Evolutionary conservation across 1,140 invertebrate species (phyloP).

Genomic region (Trichogramma pretiosum): DNA sequence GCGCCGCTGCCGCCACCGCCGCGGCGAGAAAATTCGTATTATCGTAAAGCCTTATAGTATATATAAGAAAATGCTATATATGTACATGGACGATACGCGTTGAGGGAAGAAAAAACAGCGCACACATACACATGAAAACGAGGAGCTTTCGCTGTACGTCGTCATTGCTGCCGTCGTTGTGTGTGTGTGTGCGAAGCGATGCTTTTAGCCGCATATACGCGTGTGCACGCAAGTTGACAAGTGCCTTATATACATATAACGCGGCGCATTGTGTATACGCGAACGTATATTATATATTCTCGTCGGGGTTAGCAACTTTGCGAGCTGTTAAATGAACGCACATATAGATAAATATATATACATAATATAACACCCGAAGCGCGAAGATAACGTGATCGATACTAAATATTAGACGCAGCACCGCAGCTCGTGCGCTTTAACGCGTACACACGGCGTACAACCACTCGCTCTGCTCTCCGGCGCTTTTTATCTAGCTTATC

Average conservation of each 20-base stretch:
- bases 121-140: neutral
- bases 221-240: neutral
- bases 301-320: too few species aligned
- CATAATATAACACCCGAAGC: too few species aligned
- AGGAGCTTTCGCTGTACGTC: constrained; percentile 6
- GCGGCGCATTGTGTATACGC: too few species aligned
- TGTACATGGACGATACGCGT: neutral
- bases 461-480: neutral
- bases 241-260: constrained; percentile 14
- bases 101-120: neutral
- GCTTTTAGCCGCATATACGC: neutral
- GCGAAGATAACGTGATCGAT: constrained; percentile 16
- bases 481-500: neutral
- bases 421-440: neutral
- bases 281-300: too few species aligned
- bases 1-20: too few species aligned
- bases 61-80: too few species aligned
- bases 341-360: too few species aligned
- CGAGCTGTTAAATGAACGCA: constrained; percentile 12
- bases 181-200: too few species aligned
- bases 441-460: too few species aligned
- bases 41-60: too few species aligned
- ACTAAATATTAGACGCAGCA: constrained; percentile 9
- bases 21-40: too few species aligned
- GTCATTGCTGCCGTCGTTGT: constrained; percentile 6